Conservation (phyloP, 2,888 invertebrate genomes). For the Melieria omissa region DNA sequence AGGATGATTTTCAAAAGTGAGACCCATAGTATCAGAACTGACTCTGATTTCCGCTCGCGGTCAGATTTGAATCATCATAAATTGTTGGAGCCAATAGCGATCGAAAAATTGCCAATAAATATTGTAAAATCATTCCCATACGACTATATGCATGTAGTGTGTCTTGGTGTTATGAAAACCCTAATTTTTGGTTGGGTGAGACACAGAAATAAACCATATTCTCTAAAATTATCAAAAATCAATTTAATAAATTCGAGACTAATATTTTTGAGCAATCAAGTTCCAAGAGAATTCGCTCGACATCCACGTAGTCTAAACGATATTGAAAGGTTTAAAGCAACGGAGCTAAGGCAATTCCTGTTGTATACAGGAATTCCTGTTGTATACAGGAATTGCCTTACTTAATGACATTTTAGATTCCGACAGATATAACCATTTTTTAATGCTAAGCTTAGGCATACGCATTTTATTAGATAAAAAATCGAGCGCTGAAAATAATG, state of each 20-base stretch:
- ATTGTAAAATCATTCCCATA: slow-evolving; percentile 21
- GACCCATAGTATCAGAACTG: slow-evolving; percentile 26
- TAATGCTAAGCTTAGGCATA: slow-evolving; percentile 27
- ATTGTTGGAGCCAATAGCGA: slow-evolving; percentile 13
- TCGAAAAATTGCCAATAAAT: slow-evolving; percentile 32
- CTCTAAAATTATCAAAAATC: slow-evolving; percentile 21
- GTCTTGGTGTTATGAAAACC: slow-evolving; percentile 11
- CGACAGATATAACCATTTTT: slow-evolving; percentile 29
- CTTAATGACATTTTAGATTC: slow-evolving; percentile 26
- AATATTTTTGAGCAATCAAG: slow-evolving; percentile 26
- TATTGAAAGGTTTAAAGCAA: slow-evolving; percentile 34
- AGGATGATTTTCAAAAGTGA: slow-evolving; percentile 31
- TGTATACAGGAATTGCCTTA: slow-evolving; percentile 35
- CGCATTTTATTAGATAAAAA: slow-evolving; percentile 29
- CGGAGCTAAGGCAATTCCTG: slow-evolving; percentile 33
- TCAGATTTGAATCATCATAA: slow-evolving; percentile 32
- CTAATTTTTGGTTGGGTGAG: slow-evolving; percentile 29
- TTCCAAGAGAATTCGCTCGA: slow-evolving; percentile 37
- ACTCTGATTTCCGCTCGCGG: slow-evolving; percentile 29
- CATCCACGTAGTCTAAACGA: slow-evolving; percentile 32
- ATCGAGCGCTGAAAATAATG: slow-evolving; percentile 27
- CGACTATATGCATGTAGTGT: slow-evolving; percentile 29
- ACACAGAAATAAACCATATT: slow-evolving; percentile 24
- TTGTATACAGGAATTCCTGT: slow-evolving; percentile 34
- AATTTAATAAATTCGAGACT: slow-evolving; percentile 30